phyloP scores from a whole-genome alignment of 2,888 invertebrate genomes.

The Ypsolopha scabrella region DNA sequence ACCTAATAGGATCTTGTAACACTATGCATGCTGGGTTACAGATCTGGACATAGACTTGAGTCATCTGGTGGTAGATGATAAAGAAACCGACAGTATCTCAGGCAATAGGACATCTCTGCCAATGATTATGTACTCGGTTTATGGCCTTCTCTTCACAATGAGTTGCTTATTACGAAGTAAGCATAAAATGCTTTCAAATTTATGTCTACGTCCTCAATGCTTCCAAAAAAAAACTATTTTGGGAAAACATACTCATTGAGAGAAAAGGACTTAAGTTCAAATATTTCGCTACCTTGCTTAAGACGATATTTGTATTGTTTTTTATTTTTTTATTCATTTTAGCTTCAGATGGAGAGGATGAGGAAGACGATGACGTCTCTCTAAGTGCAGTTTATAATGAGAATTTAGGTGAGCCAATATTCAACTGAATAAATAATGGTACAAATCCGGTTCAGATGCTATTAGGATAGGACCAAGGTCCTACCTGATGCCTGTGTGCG shows the following conservation, averaged over 20 bases:
- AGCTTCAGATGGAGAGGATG: conserved; percentile 13
- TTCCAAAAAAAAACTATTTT: not conserved
- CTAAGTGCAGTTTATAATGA: conserved; percentile 78
- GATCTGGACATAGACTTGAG: conserved; percentile 61
- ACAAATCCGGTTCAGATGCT: no score
- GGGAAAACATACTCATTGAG: no score
- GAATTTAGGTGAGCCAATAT: conserved; percentile 64
- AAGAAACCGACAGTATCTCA: conserved; percentile 32
- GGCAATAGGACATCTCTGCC: conserved; percentile 38
- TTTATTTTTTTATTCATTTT: no score
- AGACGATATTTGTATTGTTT: no score
- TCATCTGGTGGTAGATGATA: conserved; percentile 37
- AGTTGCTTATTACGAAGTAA: conserved; percentile 61
- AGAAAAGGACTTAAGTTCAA: not conserved
- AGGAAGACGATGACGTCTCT: conserved; percentile 75
- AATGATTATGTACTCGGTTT: conserved; percentile 59
- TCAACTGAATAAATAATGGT: no score
- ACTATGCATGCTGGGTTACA: conserved; percentile 35
- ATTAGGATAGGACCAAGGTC: no score
- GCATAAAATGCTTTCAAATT: conserved; percentile 28
- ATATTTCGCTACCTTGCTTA: conserved; percentile 10
- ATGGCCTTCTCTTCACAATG: conserved; percentile 64
- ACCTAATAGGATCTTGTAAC: no score
- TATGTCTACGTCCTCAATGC: not conserved
- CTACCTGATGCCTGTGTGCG: no score